A percentile compares a stretch with the other conserved stretches of the same genome.
Conservation (phyloP, 1,140 invertebrate genomes). For the Babylonia areolata region DNA sequence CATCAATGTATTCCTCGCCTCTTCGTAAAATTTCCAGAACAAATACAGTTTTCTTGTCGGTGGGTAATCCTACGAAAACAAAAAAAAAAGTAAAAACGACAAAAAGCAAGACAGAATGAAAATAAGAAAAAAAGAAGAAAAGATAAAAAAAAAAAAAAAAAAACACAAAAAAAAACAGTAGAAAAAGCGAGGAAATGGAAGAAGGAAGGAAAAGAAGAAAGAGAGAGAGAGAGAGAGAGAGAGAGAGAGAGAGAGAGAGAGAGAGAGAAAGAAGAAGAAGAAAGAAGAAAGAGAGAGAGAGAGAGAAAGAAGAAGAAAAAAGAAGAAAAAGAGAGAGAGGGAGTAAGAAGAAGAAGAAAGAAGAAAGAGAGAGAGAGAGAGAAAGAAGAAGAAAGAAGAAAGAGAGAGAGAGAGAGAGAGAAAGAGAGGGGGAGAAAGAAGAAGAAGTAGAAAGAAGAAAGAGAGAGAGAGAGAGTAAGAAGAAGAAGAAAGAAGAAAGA, state of each 20-base stretch:
- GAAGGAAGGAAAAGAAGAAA: not conserved
- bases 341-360: not conserved
- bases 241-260: not conserved
- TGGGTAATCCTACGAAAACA: too few species aligned
- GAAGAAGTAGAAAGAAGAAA: not conserved
- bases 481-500: not conserved
- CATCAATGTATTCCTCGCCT: too few species aligned
- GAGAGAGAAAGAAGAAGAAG: not conserved
- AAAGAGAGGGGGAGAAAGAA: not conserved
- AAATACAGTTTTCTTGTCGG: too few species aligned
- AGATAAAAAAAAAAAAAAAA: too few species aligned
- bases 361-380: not conserved
- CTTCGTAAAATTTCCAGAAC: too few species aligned
- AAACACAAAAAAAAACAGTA: too few species aligned
- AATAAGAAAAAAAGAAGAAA: too few species aligned
- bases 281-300: not conserved
- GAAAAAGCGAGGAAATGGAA: not conserved
- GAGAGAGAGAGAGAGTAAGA: not conserved
- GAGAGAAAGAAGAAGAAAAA: not conserved
- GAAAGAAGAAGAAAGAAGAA: not conserved
- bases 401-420: not conserved
- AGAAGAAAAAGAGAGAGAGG: not conserved
- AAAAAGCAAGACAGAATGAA: too few species aligned
- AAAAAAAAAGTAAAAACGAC: too few species aligned
- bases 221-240: conserved; percentile 11